A percentile compares a stretch with the other conserved stretches of the same genome.
Evolutionary conservation across 1,140 invertebrate genomes (phyloP).

Genomic region (Yoshiicerus persimilis): DNA sequence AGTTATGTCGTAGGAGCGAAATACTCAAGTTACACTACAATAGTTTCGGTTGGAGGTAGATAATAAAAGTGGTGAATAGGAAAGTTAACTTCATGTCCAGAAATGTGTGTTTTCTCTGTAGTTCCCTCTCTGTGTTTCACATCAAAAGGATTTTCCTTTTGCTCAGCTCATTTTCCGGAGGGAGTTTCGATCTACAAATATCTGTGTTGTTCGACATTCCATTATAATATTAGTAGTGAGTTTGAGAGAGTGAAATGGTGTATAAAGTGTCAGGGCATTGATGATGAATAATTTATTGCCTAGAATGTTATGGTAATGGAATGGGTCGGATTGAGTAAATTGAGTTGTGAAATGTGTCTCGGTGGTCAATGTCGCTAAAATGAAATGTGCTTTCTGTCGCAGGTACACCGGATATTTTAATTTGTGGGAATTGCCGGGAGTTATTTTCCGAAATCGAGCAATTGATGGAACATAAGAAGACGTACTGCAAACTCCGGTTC

Average conservation of each 20-base stretch:
- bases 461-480: slow-evolving; percentile 81
- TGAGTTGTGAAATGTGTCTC: too few relatives aligned
- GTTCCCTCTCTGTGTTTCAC: neutral
- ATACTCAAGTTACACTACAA: too few relatives aligned
- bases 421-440: slow-evolving; percentile 84
- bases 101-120: neutral
- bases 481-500: slow-evolving; percentile 79
- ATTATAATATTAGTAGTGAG: neutral
- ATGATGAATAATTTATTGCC: too few relatives aligned
- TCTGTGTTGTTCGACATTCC: neutral
- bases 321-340: too few relatives aligned
- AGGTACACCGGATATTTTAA: slow-evolving; percentile 83
- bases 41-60: too few relatives aligned
- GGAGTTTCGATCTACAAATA: neutral
- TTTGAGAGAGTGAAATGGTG: too few relatives aligned
- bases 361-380: neutral
- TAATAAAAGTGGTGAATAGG: too few relatives aligned
- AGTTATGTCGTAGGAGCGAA: too few relatives aligned
- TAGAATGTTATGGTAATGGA: too few relatives aligned
- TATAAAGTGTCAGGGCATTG: too few relatives aligned
- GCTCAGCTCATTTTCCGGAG: neutral
- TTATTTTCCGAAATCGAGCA: slow-evolving; percentile 78
- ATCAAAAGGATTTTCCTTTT: neutral
- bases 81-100: neutral
- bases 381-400: slow-evolving; percentile 52